These are phyloP conservation scores for Mormoops blainvillei DNA, from an alignment of 2,113 vertebrate genomes.

Conservation along the genomic window DNA sequence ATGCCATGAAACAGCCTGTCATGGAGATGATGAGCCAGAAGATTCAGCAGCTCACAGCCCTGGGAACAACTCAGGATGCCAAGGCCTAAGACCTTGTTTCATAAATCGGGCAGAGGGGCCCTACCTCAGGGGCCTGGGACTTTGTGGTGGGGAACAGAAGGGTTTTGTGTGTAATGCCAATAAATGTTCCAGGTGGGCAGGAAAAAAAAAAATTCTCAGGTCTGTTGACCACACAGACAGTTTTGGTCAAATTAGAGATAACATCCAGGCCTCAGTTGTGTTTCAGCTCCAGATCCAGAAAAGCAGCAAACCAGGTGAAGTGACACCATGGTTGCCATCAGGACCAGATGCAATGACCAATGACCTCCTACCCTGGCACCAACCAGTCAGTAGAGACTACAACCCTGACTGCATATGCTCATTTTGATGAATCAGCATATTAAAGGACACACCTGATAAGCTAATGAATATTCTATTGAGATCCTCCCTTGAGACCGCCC, in stretches of 20 bases:
- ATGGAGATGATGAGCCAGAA: slow-evolving; percentile 94
- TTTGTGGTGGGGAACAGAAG: neutral
- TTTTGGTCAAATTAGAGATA: neutral
- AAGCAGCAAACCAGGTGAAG: neutral
- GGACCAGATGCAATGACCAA: too few species aligned
- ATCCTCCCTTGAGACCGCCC: too few species aligned
- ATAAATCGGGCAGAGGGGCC: neutral
- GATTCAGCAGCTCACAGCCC: slow-evolving; percentile 91
- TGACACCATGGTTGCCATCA: too few species aligned
- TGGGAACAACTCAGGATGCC: slow-evolving; percentile 83
- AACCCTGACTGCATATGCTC: too few species aligned
- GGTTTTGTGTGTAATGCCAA: slow-evolving; percentile 34
- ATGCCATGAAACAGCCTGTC: slow-evolving; percentile 93
- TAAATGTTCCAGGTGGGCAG: slow-evolving; percentile 55
- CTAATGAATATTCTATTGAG: too few species aligned
- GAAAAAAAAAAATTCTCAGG: neutral
- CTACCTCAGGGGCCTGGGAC: neutral
- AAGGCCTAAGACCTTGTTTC: slow-evolving; percentile 80
- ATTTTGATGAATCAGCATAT: too few species aligned
- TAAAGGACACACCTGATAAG: too few species aligned
- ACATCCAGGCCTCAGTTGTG: neutral
- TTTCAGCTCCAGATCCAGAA: neutral
- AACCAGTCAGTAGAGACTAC: too few species aligned
- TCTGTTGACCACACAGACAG: neutral
- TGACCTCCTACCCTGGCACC: too few species aligned